phyloP scores from a whole-genome alignment of 2,113 vertebrate species.

The Panthera leo region DNA sequence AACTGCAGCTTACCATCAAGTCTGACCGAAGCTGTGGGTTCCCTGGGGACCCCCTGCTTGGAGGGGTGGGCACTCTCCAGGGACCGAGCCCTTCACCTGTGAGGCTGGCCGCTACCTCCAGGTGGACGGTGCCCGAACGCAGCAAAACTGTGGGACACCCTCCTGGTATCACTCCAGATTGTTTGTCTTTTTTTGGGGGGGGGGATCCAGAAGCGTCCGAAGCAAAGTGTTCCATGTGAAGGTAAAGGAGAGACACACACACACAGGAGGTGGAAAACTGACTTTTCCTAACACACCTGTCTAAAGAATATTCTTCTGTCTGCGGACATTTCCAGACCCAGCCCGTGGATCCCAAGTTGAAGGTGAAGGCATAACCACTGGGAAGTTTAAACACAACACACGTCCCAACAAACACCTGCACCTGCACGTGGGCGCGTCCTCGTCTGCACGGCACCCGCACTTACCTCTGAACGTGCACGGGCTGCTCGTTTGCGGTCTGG shows the following conservation, averaged over 20 bases:
- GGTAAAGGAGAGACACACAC: not conserved
- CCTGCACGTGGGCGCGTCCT: not conserved
- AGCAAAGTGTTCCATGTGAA: not conserved
- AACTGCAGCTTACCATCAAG: not conserved
- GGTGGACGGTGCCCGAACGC: not conserved
- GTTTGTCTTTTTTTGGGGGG: fast-evolving
- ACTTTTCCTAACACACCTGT: not conserved
- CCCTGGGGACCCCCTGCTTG: not conserved
- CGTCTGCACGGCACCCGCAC: not conserved
- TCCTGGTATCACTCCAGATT: not conserved
- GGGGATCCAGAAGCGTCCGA: no score
- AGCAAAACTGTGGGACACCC: not conserved
- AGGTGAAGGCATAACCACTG: not conserved
- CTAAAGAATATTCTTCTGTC: not conserved
- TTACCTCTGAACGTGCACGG: not conserved
- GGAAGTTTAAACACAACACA: not conserved
- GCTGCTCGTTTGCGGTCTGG: not conserved
- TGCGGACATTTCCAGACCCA: not conserved
- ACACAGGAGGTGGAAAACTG: not conserved
- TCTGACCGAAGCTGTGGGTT: not conserved
- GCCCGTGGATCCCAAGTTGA: not conserved
- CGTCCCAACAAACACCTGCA: not conserved
- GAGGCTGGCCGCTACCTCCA: not conserved
- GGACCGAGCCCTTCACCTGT: not conserved
- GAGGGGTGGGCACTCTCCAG: not conserved